Percentiles rank a stretch among this genome's conserved stretches.
These are phyloP conservation scores for Cryptotermes secundus DNA, from an alignment of 1,140 invertebrate species.

Conservation along the genomic window DNA sequence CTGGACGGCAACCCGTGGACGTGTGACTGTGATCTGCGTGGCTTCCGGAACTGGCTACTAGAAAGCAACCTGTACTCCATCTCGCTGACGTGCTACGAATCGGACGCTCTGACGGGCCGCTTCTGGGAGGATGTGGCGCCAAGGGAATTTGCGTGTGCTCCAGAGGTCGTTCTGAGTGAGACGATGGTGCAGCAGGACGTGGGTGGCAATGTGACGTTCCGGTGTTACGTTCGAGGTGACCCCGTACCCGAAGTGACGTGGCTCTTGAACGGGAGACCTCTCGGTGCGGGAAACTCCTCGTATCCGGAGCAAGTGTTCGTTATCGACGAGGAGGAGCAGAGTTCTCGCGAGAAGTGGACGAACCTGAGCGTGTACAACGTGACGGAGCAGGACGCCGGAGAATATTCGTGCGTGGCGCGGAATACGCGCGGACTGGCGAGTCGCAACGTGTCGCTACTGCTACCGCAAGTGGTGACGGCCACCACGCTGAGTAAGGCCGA, in stretches of 20 bases:
- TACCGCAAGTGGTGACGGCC: slow-evolving; percentile 67
- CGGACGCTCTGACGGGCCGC: slow-evolving; percentile 55
- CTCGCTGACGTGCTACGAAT: slow-evolving; percentile 62
- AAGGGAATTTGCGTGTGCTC: slow-evolving; percentile 72
- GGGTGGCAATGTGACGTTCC: slow-evolving; percentile 74
- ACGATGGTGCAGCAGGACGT: slow-evolving; percentile 66
- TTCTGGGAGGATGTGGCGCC: slow-evolving; percentile 66
- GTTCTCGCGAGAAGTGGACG: slow-evolving; percentile 61
- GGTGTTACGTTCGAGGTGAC: slow-evolving; percentile 77
- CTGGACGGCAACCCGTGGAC: slow-evolving; percentile 86
- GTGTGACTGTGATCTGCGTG: slow-evolving; percentile 81
- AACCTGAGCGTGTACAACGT: slow-evolving; percentile 73
- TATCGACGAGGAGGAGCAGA: slow-evolving; percentile 43
- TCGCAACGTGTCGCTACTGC: slow-evolving; percentile 67
- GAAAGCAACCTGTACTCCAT: slow-evolving; percentile 64
- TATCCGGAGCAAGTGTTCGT: slow-evolving; percentile 49
- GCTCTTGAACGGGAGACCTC: slow-evolving; percentile 70
- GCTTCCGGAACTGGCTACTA: slow-evolving; percentile 79
- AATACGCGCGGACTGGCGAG: slow-evolving; percentile 72
- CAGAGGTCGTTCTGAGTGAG: slow-evolving; percentile 62
- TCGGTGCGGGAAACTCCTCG: slow-evolving; percentile 51
- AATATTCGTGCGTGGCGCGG: slow-evolving; percentile 74
- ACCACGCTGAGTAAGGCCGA: slow-evolving; percentile 63
- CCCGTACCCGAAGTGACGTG: slow-evolving; percentile 81
- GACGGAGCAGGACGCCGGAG: slow-evolving; percentile 72